These are phyloP conservation scores for Allophyes oxyacanthae DNA, from an alignment of 2,888 invertebrate species.

Conservation along the genomic window DNA sequence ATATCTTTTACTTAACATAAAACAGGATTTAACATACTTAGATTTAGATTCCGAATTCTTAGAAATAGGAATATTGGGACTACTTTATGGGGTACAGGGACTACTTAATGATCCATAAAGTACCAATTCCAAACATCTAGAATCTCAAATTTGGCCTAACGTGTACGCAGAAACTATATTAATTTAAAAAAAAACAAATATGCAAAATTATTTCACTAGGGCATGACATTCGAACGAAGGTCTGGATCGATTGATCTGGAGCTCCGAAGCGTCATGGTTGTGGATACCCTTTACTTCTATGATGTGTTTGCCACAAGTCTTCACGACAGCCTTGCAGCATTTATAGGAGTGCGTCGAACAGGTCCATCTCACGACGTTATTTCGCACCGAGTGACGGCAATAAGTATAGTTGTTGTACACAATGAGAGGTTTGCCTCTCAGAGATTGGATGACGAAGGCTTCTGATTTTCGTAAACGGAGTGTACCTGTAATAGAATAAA, in stretches of 20 bases:
- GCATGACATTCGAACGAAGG: constrained; percentile 29
- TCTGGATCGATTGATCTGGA: constrained; percentile 72
- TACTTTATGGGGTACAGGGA: no score
- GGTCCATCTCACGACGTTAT: constrained; percentile 78
- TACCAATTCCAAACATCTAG: neutral
- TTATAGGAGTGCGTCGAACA: constrained; percentile 85
- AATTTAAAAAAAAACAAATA: no score
- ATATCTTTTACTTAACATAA: no score
- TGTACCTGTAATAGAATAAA: constrained; percentile 32
- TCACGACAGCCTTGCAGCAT: constrained; percentile 83
- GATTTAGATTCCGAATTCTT: no score
- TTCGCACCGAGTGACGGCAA: constrained; percentile 77
- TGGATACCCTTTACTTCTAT: constrained; percentile 78
- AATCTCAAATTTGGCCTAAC: no score
- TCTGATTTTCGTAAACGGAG: constrained; percentile 47
- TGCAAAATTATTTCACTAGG: constrained; percentile 1
- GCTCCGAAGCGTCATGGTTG: constrained; percentile 80
- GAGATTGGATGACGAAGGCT: constrained; percentile 80
- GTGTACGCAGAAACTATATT: no score
- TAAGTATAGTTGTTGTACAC: constrained; percentile 80
- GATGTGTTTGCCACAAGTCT: constrained; percentile 75
- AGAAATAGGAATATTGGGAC: no score
- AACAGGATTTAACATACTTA: no score
- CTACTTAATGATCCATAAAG: no score
- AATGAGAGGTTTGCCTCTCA: constrained; percentile 78